Percentiles rank a stretch among this genome's conserved stretches.
Evolutionary conservation across 2,888 invertebrate genomes (phyloP).

Genomic region (Sturmia bella): DNA sequence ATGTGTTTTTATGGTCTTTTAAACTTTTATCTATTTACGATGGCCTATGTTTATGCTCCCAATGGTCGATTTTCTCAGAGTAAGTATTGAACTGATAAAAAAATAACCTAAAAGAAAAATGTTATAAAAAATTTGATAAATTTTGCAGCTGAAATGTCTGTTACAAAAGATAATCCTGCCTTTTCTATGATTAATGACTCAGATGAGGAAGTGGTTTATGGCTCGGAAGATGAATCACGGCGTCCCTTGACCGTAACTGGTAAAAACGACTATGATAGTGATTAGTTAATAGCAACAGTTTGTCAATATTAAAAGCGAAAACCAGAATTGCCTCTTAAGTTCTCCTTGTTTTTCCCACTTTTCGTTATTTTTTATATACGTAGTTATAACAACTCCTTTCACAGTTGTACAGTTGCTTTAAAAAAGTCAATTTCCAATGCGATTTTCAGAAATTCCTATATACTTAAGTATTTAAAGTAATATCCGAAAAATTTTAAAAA

Average conservation of each 20-base stretch:
- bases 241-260: slow-evolving; percentile 87
- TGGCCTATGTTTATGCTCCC: slow-evolving; percentile 97
- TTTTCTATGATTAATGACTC: slow-evolving; percentile 99
- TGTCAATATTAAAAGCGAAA: slow-evolving; percentile 25
- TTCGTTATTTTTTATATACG: too few species aligned
- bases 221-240: slow-evolving; percentile 93
- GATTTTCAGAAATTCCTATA: too few species aligned
- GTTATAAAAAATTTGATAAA: not conserved
- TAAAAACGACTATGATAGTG: slow-evolving; percentile 87
- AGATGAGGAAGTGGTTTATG: slow-evolving; percentile 97
- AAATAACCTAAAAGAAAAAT: not conserved
- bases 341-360: too few species aligned
- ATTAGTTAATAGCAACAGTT: slow-evolving; percentile 82
- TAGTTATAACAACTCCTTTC: too few species aligned
- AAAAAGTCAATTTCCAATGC: too few species aligned
- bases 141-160: slow-evolving; percentile 87
- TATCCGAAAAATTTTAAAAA: too few species aligned
- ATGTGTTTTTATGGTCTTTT: slow-evolving; percentile 96
- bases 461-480: too few species aligned
- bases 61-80: slow-evolving; percentile 91
- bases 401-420: too few species aligned
- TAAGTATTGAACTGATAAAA: slow-evolving; percentile 80
- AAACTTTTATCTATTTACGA: slow-evolving; percentile 95
- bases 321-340: not conserved
- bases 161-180: slow-evolving; percentile 98